Evolutionary conservation across 2,888 invertebrate genomes (phyloP).

Genomic region (Metellina segmentata): DNA sequence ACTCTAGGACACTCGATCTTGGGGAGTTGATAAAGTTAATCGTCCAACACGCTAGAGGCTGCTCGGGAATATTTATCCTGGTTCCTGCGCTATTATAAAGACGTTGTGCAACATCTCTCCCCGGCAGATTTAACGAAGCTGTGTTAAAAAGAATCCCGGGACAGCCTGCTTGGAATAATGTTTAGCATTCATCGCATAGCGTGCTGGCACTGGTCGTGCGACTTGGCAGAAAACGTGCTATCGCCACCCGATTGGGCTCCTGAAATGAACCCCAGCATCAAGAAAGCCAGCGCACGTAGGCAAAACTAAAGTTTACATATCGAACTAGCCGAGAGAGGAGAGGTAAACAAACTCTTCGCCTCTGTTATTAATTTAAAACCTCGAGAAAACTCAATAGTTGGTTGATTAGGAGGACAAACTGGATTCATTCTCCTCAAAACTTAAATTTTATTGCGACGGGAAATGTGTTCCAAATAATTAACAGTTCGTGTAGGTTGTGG

Average conservation of each 20-base stretch:
- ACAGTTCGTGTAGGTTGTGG: slow-evolving; percentile 32
- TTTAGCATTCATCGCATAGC: slow-evolving; percentile 42
- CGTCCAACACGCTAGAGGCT: slow-evolving; percentile 15
- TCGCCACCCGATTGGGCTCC: slow-evolving; percentile 7
- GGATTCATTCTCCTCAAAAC: slow-evolving; percentile 46
- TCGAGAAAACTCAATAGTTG: slow-evolving; percentile 64
- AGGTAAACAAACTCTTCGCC: slow-evolving; percentile 56
- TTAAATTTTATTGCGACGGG: slow-evolving; percentile 59
- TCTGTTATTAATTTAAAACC: slow-evolving; percentile 69
- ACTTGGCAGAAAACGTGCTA: slow-evolving; percentile 52
- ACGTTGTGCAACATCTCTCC: slow-evolving; percentile 9
- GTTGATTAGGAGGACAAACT: slow-evolving; percentile 61
- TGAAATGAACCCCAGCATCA: slow-evolving; percentile 26
- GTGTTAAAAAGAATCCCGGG: slow-evolving; percentile 36
- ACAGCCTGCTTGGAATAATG: slow-evolving; percentile 52
- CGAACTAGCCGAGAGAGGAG: slow-evolving; percentile 9
- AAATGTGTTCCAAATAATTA: slow-evolving; percentile 63
- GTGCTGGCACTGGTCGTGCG: slow-evolving; percentile 2
- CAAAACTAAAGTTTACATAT: slow-evolving; percentile 62
- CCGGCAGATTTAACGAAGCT: slow-evolving; percentile 22
- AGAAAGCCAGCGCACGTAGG: slow-evolving; percentile 52
- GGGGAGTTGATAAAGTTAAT: slow-evolving; percentile 36
- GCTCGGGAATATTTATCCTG: slow-evolving; percentile 49
- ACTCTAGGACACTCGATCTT: slow-evolving; percentile 27
- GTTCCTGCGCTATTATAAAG: slow-evolving; percentile 28